Conservation (phyloP, 2,113 vertebrate genomes). For the Marmota flaviventris region DNA sequence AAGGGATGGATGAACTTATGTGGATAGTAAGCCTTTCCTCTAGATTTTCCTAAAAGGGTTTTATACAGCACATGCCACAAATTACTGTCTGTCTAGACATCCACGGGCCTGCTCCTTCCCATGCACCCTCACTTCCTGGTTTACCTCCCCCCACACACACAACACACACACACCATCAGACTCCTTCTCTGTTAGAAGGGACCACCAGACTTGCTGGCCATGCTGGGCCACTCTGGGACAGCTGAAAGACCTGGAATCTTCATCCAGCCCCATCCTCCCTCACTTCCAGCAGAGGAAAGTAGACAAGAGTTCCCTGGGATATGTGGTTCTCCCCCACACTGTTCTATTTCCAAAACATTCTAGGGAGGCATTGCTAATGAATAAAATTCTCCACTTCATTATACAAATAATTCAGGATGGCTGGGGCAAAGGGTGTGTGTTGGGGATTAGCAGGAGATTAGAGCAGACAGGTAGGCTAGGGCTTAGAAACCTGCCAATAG, state of each 20-base stretch:
- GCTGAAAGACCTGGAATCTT: too few species aligned
- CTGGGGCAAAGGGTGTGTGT: conserved; percentile 3
- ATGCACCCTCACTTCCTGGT: background rate
- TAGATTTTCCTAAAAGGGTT: background rate
- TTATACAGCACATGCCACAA: background rate
- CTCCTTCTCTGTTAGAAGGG: background rate
- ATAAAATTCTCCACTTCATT: conserved; percentile 65
- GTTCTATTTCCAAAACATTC: conserved; percentile 23
- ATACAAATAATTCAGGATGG: conserved; percentile 39
- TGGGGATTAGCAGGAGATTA: conserved; percentile 71
- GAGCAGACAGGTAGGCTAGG: conserved; percentile 14
- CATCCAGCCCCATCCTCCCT: background rate
- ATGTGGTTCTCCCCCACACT: background rate
- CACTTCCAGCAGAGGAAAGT: background rate
- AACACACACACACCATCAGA: rapidly evolving
- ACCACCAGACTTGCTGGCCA: background rate
- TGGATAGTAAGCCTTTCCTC: background rate
- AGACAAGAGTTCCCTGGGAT: background rate
- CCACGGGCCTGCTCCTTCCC: background rate
- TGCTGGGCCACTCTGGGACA: background rate
- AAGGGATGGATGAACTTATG: background rate
- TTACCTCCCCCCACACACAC: too few species aligned
- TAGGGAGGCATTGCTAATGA: conserved; percentile 7
- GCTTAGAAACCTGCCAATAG: background rate
- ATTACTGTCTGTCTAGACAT: background rate